Evolutionary conservation across 2,888 invertebrate genomes (phyloP), one percentile per base, ranked within the genome.

Genomic region (Hydriomena furcata): DNA sequence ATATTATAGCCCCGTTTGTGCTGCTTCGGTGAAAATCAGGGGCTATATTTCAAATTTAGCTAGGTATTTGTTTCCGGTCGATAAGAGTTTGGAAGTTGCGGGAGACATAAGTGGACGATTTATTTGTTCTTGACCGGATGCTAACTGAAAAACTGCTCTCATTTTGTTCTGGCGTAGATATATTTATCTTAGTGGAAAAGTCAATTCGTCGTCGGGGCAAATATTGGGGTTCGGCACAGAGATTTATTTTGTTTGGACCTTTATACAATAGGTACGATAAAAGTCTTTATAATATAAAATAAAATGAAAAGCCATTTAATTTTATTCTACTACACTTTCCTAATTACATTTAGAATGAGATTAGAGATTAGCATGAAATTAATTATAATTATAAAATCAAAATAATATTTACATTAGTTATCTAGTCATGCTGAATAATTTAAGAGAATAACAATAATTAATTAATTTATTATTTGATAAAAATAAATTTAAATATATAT

Each of bases 1-100:
- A 74, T 73, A 71, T 69, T 70, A 69, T 60, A 58, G 63, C 42
- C 55, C 58, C 63, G 67, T 68, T 74, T 73, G 52, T 49, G 55
- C 54, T 50, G 55, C 55, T 41, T 37, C 52, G 30, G 58, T 48
- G 37, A 56, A 58, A 71, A 63, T 60, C 58, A 62, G 57, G 40
- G 54, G n/a, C 56, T 52, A 38, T 57, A 63, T 58, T 63, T 59
- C 53, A 37, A 50, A 40, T 54, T 50, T 48, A n/a, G n/a, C n/a
- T n/a, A 56, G 52, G 43, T 52, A 48, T 53, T 52, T 52, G 52
- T 54, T 34, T 40, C 44, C 36, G 55, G 52, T 52, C 47, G 55
- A 52, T 50, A 52, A 38, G 13, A 49, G 46, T 49, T 60, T 46
- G 41, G 36, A 55, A 46, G 47, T 50, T 45, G 53, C 48, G 37